phyloP scores from a whole-genome alignment of 2,888 invertebrate genomes.

The Schrankia costaestrigalis region DNA sequence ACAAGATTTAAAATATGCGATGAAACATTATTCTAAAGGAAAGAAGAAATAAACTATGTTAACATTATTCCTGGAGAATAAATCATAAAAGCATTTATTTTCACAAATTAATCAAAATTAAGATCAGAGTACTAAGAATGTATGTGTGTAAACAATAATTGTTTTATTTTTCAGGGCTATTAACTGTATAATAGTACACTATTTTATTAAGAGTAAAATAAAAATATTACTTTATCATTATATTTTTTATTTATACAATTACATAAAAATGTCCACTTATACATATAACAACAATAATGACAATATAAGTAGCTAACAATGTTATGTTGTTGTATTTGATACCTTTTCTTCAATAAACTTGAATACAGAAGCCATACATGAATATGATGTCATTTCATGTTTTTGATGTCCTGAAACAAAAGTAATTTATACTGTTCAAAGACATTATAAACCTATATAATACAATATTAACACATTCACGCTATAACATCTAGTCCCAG shows the following conservation, averaged over 20 bases:
- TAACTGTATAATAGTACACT: slow-evolving; percentile 12
- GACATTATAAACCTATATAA: too few species aligned
- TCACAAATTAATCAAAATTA: too few species aligned
- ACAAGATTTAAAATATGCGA: slow-evolving; percentile 87
- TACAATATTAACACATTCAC: too few species aligned
- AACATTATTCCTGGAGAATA: not conserved
- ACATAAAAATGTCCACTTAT: slow-evolving; percentile 19
- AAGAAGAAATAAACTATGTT: slow-evolving; percentile 51
- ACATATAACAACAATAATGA: slow-evolving; percentile 24
- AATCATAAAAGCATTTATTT: not conserved
- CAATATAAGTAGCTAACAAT: not conserved
- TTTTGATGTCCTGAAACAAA: slow-evolving; percentile 75
- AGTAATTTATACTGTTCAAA: slow-evolving; percentile 2
- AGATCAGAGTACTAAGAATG: too few species aligned
- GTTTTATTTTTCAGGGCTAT: too few species aligned
- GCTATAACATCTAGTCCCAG: too few species aligned
- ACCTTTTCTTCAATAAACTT: slow-evolving; percentile 78
- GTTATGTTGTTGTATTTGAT: slow-evolving; percentile 19
- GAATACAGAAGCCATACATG: slow-evolving; percentile 84
- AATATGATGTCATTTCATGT: slow-evolving; percentile 86
- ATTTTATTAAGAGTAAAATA: slow-evolving; percentile 9
- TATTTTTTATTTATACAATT: slow-evolving; percentile 14
- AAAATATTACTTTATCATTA: not conserved
- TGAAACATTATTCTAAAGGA: slow-evolving; percentile 89
- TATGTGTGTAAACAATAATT: too few species aligned